phyloP scores from a whole-genome alignment of 2,797 vertebrate genomes.

The Hypotaenidia okinawae region DNA sequence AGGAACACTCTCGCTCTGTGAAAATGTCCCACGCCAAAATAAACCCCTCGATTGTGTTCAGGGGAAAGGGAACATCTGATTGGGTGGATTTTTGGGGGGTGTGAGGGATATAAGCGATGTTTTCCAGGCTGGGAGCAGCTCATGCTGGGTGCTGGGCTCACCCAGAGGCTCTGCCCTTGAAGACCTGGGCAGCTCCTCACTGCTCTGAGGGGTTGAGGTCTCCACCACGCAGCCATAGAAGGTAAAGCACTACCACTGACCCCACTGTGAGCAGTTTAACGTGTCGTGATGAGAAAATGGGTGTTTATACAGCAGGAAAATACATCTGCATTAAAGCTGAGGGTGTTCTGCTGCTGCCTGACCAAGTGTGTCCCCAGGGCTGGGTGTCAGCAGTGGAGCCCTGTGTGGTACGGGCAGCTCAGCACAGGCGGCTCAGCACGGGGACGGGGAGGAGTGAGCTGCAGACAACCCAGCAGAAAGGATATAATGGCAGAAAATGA shows the following conservation, averaged over 20 bases:
- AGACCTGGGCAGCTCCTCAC: neutral
- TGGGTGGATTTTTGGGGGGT: fast-evolving
- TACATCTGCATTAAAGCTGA: neutral
- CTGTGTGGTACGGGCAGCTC: too few species aligned
- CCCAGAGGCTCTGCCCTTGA: neutral
- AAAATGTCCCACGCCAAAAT: neutral
- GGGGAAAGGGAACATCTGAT: neutral
- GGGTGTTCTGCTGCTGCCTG: neutral
- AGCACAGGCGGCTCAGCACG: too few species aligned
- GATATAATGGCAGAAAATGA: neutral
- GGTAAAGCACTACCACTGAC: neutral
- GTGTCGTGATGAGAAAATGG: fast-evolving
- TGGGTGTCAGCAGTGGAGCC: neutral
- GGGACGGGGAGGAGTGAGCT: neutral
- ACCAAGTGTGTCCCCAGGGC: neutral
- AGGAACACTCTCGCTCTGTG: neutral
- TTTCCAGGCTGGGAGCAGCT: neutral
- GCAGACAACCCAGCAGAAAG: neutral
- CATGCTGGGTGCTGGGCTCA: neutral
- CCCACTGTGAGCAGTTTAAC: neutral
- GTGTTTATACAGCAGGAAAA: neutral
- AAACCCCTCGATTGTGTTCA: neutral
- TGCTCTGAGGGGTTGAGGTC: neutral
- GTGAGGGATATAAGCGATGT: neutral
- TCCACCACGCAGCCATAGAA: neutral